Conservation (phyloP, 2,113 vertebrate genomes). For the Ammodytes dubius region DNA sequence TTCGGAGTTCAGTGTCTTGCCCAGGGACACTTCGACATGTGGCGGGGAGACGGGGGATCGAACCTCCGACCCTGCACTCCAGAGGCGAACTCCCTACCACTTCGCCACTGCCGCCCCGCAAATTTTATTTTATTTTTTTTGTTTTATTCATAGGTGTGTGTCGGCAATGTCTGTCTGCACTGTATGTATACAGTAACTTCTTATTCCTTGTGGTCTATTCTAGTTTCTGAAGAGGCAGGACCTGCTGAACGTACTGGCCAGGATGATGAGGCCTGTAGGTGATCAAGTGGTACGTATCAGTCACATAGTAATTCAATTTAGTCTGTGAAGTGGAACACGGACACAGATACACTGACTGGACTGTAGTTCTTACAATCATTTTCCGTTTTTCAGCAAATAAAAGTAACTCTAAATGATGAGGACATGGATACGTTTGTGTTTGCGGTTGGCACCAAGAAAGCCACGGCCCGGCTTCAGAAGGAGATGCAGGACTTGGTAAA, state of each 20-base stretch:
- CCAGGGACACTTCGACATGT: no score
- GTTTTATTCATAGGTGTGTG: neutral
- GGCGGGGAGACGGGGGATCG: no score
- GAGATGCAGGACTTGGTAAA: conserved; percentile 98
- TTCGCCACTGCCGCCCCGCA: no score
- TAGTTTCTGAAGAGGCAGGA: conserved; percentile 98
- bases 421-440: conserved; percentile 99
- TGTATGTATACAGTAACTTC: neutral
- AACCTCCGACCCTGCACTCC: no score
- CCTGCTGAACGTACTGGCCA: conserved; percentile 94
- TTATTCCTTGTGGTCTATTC: conserved; percentile 44
- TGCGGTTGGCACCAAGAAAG: conserved; percentile 94
- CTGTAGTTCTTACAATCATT: neutral
- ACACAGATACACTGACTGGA: no score
- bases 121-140: no score
- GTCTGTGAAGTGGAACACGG: neutral
- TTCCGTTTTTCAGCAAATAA: conserved; percentile 90
- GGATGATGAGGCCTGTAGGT: conserved; percentile 97
- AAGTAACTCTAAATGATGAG: conserved; percentile 98
- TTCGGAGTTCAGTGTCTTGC: no score
- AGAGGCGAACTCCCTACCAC: no score
- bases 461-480: conserved; percentile 94
- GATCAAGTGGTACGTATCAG: conserved; percentile 94
- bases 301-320: neutral
- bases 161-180: neutral